Base-by-base conservation (phyloP, 2,797 vertebrate species). In the Vespertilio murinus region DNA sequence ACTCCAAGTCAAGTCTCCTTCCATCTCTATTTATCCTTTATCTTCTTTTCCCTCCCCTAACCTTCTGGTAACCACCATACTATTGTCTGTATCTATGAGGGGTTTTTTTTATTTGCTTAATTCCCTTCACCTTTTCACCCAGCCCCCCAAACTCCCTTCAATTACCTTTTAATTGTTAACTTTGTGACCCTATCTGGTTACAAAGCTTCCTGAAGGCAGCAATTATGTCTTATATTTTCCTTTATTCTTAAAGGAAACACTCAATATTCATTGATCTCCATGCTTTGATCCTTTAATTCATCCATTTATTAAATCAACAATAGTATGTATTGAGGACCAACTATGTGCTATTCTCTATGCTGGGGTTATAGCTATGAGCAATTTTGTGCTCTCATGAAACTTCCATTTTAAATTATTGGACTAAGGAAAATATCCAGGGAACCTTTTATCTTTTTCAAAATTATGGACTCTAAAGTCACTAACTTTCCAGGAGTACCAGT, bases 281-380 rank as follows among this genome's bases (percentile, higher is more conserved):
- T 38, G 28, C 45, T 45, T 45, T 61, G 25, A 91, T 25, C 17
- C 40, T 94, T 94, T 79, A 77, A 73, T 90, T 42, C 11, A 75
- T 38, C 47, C 23, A 85, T 90, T 81, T 93, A 80, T 93, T 78
- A 56, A 96, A 35, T 83, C 64, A 64, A 54, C 25, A 75, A 23
- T 81, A 35, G 64, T 20, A 70, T 75, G 82, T 95, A 40, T 59
- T 40, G 40, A 61, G 18, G 25, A 85, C 5, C 11, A 83, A 54
- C 14, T 71, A 64, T 71, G 61, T 87, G 40, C 69, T 67, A 33
- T 49, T 49, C 47, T 81, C 86, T 47, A 49, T n/a, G 40, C 23
- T 38, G 28, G 47, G 10, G n/a, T 30, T 87, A 30, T 49, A 84
- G 61, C 90, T 81, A 17, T 23, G 33, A 80, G 42, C 11, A 70